Conservation (phyloP, 23 tunicate species). For the Corella eumyota region DNA sequence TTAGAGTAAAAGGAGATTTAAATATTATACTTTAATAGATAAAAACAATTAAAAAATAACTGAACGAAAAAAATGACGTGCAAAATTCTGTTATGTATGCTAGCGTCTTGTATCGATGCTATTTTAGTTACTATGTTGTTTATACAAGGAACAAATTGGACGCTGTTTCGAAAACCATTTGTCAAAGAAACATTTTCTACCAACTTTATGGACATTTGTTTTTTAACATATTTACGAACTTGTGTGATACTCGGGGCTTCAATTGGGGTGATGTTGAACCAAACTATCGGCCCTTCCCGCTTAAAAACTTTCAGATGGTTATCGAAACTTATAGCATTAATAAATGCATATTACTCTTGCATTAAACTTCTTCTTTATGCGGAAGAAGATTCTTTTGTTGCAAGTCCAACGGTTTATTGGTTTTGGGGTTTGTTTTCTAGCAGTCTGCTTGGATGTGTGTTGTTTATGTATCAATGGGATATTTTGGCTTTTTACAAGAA, state of each 20-base stretch:
- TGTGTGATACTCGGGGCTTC: constrained; percentile 21
- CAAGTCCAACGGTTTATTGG: constrained; percentile 13
- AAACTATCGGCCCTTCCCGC: constrained; percentile 15
- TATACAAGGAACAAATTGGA: constrained; percentile 32
- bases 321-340: constrained; percentile 4
- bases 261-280: constrained; percentile 34
- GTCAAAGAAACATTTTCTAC: constrained; percentile 24
- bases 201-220: constrained; percentile 27
- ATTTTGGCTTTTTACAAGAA: background rate
- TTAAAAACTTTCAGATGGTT: background rate
- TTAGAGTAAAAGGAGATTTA: no score
- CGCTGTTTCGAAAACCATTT: constrained; percentile 10
- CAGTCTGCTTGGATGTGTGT: constrained; percentile 12
- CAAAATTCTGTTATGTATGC: background rate
- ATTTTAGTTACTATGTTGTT: constrained; percentile 14
- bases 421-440: constrained; percentile 58
- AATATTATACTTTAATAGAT: no score
- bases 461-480: constrained; percentile 4
- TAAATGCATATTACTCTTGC: constrained; percentile 20
- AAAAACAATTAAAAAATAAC: no score
- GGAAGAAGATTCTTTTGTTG: constrained; percentile 19
- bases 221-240: constrained; percentile 19
- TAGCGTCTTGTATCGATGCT: constrained; percentile 6
- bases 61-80: no score
- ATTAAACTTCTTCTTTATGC: constrained; percentile 36